Percentiles rank a stretch among this genome's conserved stretches.
These are phyloP conservation scores for Chiloscyllium punctatum DNA, from an alignment of 2,797 vertebrate genomes.

Conservation along the genomic window DNA sequence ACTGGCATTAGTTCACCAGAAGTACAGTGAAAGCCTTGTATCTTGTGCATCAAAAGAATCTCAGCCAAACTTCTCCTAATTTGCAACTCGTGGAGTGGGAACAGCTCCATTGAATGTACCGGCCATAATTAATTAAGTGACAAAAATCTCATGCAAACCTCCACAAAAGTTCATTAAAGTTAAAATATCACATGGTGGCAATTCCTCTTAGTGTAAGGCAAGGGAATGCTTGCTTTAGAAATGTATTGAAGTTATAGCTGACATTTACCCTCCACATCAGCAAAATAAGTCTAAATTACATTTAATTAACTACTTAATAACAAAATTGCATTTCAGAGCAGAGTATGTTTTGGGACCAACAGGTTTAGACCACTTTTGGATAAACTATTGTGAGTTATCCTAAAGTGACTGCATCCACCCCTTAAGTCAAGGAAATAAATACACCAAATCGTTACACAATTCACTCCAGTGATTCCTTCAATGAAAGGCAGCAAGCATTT, in stretches of 20 bases:
- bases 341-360: not conserved
- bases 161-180: not conserved
- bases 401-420: not conserved
- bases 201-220: not conserved
- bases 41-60: not conserved
- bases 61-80: not conserved
- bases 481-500: not conserved
- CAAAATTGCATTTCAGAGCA: not conserved
- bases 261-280: not conserved
- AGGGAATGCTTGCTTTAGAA: not conserved
- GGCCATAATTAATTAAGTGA: not conserved
- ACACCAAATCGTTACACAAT: not conserved
- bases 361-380: not conserved
- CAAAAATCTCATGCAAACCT: not conserved
- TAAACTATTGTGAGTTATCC: not conserved
- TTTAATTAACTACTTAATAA: not conserved
- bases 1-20: not conserved
- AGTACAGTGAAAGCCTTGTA: not conserved
- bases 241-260: not conserved
- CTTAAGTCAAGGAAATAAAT: not conserved
- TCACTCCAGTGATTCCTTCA: not conserved
- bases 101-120: not conserved
- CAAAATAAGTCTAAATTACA: not conserved
- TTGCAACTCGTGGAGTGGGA: not conserved
- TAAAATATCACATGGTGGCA: not conserved